These are phyloP conservation scores for Tribolium castaneum DNA, from an alignment of 1,140 invertebrate genomes.

Conservation along the genomic window DNA sequence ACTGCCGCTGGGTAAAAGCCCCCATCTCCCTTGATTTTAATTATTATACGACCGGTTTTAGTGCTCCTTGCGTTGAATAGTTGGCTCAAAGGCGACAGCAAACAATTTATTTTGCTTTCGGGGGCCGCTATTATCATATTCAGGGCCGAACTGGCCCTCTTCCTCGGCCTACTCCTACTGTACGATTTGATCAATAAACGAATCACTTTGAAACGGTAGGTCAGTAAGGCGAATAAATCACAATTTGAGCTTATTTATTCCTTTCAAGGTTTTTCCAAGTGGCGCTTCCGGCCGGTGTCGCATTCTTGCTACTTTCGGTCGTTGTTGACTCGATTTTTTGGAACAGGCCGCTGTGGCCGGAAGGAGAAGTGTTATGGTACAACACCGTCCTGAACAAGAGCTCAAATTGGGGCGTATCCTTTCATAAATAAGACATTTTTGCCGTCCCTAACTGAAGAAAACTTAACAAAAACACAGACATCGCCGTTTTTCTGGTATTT, in stretches of 20 bases:
- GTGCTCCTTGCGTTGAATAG: conserved; percentile 87
- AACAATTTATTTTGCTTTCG: conserved; percentile 84
- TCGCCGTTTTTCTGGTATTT: conserved; percentile 99
- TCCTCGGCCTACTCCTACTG: conserved; percentile 89
- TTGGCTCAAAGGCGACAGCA: conserved; percentile 84
- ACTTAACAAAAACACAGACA: conserved; percentile 75
- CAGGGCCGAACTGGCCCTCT: conserved; percentile 87
- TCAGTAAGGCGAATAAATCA: conserved; percentile 49
- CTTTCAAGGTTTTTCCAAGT: conserved; percentile 78
- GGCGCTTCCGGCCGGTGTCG: conserved; percentile 76
- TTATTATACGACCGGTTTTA: conserved; percentile 63
- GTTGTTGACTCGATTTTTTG: conserved; percentile 94
- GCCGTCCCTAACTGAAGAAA: too few relatives aligned
- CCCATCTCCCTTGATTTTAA: conserved; percentile 34
- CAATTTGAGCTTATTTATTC: neutral
- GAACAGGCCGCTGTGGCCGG: conserved; percentile 92
- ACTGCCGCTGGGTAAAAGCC: conserved; percentile 83
- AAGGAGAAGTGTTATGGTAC: conserved; percentile 97
- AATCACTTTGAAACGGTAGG: conserved; percentile 68
- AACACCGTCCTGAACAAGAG: conserved; percentile 96
- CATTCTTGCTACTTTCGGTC: conserved; percentile 79
- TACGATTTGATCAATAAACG: conserved; percentile 77
- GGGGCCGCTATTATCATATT: conserved; percentile 92
- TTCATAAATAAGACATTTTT: too few relatives aligned
- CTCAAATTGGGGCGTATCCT: conserved; percentile 97